A percentile compares a stretch with the other conserved stretches of the same genome.
Conservation (phyloP, 1,140 invertebrate genomes). For the Drosophila asahinai region DNA sequence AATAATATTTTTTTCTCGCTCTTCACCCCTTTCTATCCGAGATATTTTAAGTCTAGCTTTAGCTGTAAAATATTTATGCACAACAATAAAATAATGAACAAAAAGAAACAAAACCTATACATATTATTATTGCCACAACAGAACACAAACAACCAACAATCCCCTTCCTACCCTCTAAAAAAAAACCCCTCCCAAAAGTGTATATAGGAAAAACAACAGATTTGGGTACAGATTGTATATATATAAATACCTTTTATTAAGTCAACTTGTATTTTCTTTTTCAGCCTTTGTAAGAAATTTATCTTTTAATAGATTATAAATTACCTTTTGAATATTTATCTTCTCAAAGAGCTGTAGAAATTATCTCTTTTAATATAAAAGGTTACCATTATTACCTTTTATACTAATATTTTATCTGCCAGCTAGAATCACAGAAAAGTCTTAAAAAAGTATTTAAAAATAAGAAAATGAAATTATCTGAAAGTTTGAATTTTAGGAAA, state of each 20-base stretch:
- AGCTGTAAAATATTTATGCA: slow-evolving; percentile 83
- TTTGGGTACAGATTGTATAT: slow-evolving; percentile 21
- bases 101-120: slow-evolving; percentile 60
- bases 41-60: slow-evolving; percentile 73
- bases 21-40: slow-evolving; percentile 18
- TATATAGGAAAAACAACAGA: slow-evolving; percentile 11
- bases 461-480: too few species aligned
- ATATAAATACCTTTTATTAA: slow-evolving; percentile 7
- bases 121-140: slow-evolving; percentile 53
- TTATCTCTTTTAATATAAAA: slow-evolving; percentile 1
- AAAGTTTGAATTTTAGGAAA: too few species aligned
- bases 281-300: too few species aligned
- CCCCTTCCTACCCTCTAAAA: background rate
- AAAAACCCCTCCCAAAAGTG: background rate
- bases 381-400: background rate
- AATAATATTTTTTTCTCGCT: slow-evolving; percentile 16
- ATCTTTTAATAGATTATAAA: background rate
- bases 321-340: too few species aligned
- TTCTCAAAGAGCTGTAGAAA: background rate
- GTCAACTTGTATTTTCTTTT: background rate
- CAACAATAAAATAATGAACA: slow-evolving; percentile 78
- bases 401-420: too few species aligned
- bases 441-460: too few species aligned
- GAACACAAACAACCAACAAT: slow-evolving; percentile 16
- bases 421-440: too few species aligned